phyloP scores from a whole-genome alignment of 2,888 invertebrate genomes.

The Conus canariensis region DNA sequence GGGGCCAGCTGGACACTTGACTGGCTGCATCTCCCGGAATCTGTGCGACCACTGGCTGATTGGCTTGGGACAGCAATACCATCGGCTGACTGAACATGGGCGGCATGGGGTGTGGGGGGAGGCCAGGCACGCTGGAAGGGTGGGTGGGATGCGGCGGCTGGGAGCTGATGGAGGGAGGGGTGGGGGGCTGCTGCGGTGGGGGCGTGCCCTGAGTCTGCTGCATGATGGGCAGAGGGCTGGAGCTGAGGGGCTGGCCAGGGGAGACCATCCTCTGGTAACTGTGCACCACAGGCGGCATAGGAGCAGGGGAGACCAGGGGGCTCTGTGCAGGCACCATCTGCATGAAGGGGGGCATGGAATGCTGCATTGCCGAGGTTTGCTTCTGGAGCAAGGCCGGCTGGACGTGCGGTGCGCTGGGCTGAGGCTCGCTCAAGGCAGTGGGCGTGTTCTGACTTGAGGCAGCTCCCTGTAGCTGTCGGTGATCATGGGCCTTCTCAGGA shows the following conservation, averaged over 20 bases:
- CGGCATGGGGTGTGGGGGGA: background rate
- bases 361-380: no score
- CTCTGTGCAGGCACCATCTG: no score
- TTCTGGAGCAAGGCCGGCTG: background rate
- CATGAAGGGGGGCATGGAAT: background rate
- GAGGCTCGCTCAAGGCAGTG: background rate
- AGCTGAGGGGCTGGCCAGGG: background rate
- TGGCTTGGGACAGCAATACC: background rate
- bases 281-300: background rate
- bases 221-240: background rate
- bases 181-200: background rate
- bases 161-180: background rate
- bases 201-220: background rate
- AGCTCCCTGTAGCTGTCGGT: no score
- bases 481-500: background rate
- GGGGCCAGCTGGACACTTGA: no score
- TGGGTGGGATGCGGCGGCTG: background rate
- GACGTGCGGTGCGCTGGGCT: background rate
- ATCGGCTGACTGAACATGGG: background rate
- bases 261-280: background rate
- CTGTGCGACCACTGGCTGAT: background rate
- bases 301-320: no score
- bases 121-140: background rate
- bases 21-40: background rate
- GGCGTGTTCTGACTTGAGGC: background rate